Evolutionary conservation across 1,140 invertebrate species (phyloP).

Genomic region (Orussus abietinus): DNA sequence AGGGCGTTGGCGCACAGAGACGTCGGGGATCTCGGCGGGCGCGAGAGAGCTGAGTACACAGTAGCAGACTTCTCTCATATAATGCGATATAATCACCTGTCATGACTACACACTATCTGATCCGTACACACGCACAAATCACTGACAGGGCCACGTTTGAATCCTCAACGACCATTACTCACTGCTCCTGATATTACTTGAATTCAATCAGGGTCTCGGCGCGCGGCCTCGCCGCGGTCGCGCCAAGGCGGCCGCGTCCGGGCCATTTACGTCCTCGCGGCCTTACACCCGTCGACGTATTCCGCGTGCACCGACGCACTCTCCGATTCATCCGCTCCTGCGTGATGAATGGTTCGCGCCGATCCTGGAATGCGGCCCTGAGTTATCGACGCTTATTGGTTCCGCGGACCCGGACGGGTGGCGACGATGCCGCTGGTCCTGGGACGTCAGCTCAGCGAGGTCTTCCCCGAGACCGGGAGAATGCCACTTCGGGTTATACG

Average conservation of each 20-base stretch:
- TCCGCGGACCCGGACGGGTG: too few relatives aligned
- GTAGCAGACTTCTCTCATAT: conserved; percentile 53
- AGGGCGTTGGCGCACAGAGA: background rate
- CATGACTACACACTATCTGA: conserved; percentile 55
- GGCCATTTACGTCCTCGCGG: conserved; percentile 10
- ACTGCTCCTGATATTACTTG: conserved; percentile 55
- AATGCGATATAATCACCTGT: conserved; percentile 56
- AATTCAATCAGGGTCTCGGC: conserved; percentile 54
- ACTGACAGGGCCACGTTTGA: conserved; percentile 44
- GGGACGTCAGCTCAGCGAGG: too few relatives aligned
- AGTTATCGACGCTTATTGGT: conserved; percentile 42
- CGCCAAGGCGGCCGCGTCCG: conserved; percentile 4
- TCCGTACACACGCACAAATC: conserved; percentile 41
- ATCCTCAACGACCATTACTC: conserved; percentile 51
- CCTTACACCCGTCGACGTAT: too few relatives aligned
- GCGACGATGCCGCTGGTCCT: too few relatives aligned
- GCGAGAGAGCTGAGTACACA: conserved; percentile 48
- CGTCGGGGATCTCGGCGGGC: background rate
- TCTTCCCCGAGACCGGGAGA: too few relatives aligned
- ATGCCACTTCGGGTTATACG: too few relatives aligned
- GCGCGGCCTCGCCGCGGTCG: conserved; percentile 18
- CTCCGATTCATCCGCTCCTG: too few relatives aligned
- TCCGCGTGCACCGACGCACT: too few relatives aligned
- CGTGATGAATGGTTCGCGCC: conserved; percentile 43
- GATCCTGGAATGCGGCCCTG: conserved; percentile 38